Base-by-base conservation (phyloP, 2,888 invertebrate genomes). In the Orthosia gothica region DNA sequence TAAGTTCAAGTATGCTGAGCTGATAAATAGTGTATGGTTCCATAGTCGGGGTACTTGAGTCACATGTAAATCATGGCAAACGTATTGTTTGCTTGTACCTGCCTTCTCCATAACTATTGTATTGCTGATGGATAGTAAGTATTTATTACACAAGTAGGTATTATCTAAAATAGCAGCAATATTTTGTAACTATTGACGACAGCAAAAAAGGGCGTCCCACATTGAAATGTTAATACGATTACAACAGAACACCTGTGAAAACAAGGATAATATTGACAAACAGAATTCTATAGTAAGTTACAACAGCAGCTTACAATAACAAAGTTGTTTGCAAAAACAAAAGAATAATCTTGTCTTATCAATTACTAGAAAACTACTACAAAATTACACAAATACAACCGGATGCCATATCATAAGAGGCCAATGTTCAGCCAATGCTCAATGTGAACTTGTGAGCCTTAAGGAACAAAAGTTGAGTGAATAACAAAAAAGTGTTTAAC, bases 1-100 rank as follows among this genome's bases (percentile, higher is more conserved):
- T 32, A 50, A 73, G 81, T 80, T 80, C 57, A 80, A 76, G 74
- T 47, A 16, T 69, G 32, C 18, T 69, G 23, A 12, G 50, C 23
- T 50, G 58, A 50, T 58, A 26, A 58, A 50, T 49, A 50, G 57
- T 49, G 4, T 9, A 57, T 57, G 9, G 16, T 57, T 7, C 15
- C 13, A 15, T 61, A 64, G n/a, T 52, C 18, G 20, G n/a, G 13
- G 11, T 15, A 47, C 47, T 58, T 72, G 15, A 70, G 16, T 49
- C 0, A 16, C 16, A 52, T 47, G 47, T 52, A 15, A 40, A 70
- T 40, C 15, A 47, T 59, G 45, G 13, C 20, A 16, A 13, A n/a
- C 32, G 58, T 50, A 26, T 9, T 3, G 23, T 20, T 47, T 3
- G 45, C 13, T 47, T 5, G 55, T 32, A 9, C 20, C 47, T 20